These are phyloP conservation scores for Tachysurus fulvidraco DNA, from an alignment of 2,113 vertebrate species.

Conservation along the genomic window DNA sequence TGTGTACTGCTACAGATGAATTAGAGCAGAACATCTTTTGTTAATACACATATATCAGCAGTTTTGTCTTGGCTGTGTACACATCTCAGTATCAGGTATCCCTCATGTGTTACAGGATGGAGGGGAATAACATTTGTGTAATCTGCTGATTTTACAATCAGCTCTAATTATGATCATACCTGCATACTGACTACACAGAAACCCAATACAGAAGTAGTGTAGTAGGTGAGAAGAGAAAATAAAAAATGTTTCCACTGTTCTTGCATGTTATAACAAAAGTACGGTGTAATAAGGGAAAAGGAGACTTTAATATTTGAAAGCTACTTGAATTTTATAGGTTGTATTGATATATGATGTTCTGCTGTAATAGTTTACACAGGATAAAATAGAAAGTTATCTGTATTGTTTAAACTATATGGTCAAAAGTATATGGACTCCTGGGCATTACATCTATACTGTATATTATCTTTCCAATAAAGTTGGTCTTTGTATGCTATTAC, in stretches of 20 bases:
- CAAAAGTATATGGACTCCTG: neutral
- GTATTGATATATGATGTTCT: neutral
- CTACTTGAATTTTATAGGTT: neutral
- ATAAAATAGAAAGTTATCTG: neutral
- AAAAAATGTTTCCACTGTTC: neutral
- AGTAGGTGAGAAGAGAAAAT: neutral
- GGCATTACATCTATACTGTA: too few relatives aligned
- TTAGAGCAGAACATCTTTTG: neutral
- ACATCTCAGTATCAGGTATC: neutral
- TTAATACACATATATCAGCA: neutral
- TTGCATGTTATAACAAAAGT: neutral
- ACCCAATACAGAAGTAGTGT: neutral
- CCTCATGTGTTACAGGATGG: neutral
- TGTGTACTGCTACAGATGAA: neutral
- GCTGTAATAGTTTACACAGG: neutral
- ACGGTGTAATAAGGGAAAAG: neutral
- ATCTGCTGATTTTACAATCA: neutral
- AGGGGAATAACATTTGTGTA: neutral
- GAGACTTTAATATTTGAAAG: neutral
- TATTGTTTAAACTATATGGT: neutral
- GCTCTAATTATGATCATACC: neutral
- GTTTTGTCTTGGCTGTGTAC: neutral
- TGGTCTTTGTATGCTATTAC: too few relatives aligned
- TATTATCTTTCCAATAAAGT: too few relatives aligned
- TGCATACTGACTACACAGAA: neutral